These are phyloP conservation scores for pig (Sus scrofa) DNA, from an alignment of 2,113 vertebrate species.

Conservation along the genomic window T2T-Sscrofa CM000814.6:13214501-13215000, in stretches of 20 bases:
- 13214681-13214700: slow-evolving; percentile 27
- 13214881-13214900: neutral
- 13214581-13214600: neutral
- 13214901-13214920: neutral
- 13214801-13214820: neutral
- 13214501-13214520: slow-evolving; percentile 47
- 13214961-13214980: neutral
- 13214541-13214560: slow-evolving; percentile 43
- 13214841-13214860: neutral
- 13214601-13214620: neutral
- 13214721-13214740: neutral
- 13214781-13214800: neutral
- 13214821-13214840: neutral
- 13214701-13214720: slow-evolving; percentile 1
- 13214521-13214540: neutral
- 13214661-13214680: neutral
- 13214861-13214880: neutral
- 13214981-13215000: neutral
- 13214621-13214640: neutral
- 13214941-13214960: neutral
- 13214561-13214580: neutral
- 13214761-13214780: neutral
- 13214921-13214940: neutral
- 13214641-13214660: neutral
- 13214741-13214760: slow-evolving; percentile 35